phyloP scores from a whole-genome alignment of 2,797 vertebrate species.

The Falco cherrug region DNA sequence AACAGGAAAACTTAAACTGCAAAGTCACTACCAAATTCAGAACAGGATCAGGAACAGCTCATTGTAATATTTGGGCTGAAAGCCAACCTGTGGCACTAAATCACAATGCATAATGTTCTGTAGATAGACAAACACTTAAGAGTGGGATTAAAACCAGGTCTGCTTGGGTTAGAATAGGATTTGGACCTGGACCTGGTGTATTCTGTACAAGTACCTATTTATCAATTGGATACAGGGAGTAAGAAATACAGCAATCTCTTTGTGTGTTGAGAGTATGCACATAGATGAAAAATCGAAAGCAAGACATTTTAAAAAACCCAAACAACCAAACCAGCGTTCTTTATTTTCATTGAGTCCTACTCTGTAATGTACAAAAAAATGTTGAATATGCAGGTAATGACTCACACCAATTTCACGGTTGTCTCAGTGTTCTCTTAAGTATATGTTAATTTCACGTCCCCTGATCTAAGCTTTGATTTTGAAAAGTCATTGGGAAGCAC shows the following conservation, averaged over 20 bases:
- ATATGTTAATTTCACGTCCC: not conserved
- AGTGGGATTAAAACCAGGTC: not conserved
- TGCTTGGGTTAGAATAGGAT: not conserved
- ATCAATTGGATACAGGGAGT: too few species aligned
- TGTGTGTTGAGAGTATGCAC: not conserved
- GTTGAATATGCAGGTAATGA: not conserved
- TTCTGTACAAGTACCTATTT: not conserved
- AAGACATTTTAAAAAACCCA: not conserved
- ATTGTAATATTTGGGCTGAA: not conserved
- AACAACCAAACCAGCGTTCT: not conserved
- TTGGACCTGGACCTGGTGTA: not conserved
- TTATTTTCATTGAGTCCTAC: not conserved
- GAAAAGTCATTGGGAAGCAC: not conserved
- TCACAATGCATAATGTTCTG: not conserved
- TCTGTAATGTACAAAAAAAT: not conserved
- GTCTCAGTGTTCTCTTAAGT: not conserved
- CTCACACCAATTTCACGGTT: not conserved
- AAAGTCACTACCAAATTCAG: not conserved
- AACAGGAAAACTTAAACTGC: not conserved
- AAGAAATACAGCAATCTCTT: not conserved
- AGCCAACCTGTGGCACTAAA: not conserved
- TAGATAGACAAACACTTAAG: not conserved
- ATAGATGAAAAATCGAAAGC: not conserved
- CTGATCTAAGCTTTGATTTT: not conserved
- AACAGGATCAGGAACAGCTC: not conserved